Evolutionary conservation across 2,797 vertebrate species (phyloP).

Genomic region (Xiphorhynchus erythropygius): DNA sequence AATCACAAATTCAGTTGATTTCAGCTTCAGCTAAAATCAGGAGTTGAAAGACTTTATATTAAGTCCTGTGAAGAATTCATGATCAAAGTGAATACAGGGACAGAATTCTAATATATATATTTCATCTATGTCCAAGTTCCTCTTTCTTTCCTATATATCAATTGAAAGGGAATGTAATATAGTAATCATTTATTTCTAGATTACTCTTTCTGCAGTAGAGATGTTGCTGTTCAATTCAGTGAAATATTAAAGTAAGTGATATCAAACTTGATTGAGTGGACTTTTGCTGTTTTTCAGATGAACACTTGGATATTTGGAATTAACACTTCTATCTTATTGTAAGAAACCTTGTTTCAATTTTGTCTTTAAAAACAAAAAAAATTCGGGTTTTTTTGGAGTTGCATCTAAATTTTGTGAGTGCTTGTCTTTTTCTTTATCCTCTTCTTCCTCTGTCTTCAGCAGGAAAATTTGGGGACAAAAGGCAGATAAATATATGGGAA

Average conservation of each 20-base stretch:
- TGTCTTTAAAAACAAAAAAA: background rate
- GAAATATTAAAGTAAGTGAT: background rate
- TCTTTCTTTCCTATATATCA: background rate
- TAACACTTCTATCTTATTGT: background rate
- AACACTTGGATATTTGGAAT: background rate
- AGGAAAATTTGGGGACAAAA: accelerated
- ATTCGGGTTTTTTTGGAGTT: background rate
- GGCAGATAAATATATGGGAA: background rate
- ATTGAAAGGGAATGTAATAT: background rate
- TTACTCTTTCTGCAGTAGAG: background rate
- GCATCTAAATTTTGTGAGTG: accelerated
- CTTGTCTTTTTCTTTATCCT: background rate
- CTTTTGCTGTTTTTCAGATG: background rate
- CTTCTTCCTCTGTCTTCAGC: background rate
- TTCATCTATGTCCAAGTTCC: background rate
- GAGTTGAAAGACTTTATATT: background rate
- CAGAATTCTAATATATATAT: background rate
- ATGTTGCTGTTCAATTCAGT: background rate
- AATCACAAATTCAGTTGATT: background rate
- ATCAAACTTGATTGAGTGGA: accelerated
- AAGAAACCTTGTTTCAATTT: background rate
- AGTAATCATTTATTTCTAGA: background rate
- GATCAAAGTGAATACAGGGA: background rate
- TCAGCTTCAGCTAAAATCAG: background rate
- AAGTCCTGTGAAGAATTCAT: background rate